Evolutionary conservation across 2,797 vertebrate species (phyloP).

Genomic region (Lycodopsis pacificus): DNA sequence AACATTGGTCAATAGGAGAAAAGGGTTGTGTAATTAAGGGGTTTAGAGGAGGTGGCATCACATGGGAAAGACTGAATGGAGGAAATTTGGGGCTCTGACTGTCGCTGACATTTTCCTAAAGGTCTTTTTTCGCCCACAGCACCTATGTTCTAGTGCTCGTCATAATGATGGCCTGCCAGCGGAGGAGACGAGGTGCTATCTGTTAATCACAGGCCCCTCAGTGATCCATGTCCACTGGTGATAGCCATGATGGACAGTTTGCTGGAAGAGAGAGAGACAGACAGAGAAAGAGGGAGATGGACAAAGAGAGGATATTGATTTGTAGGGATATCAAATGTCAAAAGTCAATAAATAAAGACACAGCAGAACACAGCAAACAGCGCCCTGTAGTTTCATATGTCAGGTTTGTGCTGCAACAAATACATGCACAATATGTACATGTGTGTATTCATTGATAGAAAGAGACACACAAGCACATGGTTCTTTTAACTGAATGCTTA

Average conservation of each 20-base stretch:
- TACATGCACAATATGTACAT: not conserved
- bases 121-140: conserved; percentile 53
- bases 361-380: conserved; percentile 3
- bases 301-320: conserved; percentile 49
- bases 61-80: conserved; percentile 55
- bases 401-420: not conserved
- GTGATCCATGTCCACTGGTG: conserved; percentile 63
- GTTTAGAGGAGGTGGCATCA: conserved; percentile 49
- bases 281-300: conserved; percentile 39
- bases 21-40: conserved; percentile 57
- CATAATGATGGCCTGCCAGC: conserved; percentile 71
- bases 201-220: conserved; percentile 69
- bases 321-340: conserved; percentile 54
- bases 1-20: conserved; percentile 43
- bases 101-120: conserved; percentile 75
- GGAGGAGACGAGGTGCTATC: conserved; percentile 61
- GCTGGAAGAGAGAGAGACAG: conserved; percentile 66
- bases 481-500: conserved; percentile 43
- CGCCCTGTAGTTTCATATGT: not conserved
- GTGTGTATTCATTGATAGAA: not conserved
- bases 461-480: not conserved
- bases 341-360: conserved; percentile 49
- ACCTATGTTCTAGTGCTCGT: conserved; percentile 52
- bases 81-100: conserved; percentile 68
- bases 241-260: conserved; percentile 62